Conservation (phyloP, 2,113 vertebrate genomes). For the Rhea pennata region DNA sequence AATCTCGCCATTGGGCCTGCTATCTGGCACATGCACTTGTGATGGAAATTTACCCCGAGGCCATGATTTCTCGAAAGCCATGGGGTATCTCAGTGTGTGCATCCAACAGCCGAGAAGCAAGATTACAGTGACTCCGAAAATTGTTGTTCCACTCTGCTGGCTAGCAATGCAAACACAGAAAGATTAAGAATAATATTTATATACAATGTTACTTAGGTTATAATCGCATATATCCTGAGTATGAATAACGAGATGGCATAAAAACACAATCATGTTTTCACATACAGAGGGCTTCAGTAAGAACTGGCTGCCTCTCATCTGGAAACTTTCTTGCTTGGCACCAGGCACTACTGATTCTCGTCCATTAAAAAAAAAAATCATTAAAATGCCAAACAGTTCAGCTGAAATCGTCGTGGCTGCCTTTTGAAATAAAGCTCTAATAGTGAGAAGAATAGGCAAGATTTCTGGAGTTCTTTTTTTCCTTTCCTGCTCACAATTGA, state of each 20-base stretch:
- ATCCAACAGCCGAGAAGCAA: neutral
- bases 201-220: neutral
- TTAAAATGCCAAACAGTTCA: neutral
- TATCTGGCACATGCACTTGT: neutral
- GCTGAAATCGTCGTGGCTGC: neutral
- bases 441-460: neutral
- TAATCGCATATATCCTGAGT: neutral
- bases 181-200: conserved; percentile 25
- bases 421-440: neutral
- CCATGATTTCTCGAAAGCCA: neutral
- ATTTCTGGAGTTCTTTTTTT: neutral
- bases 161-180: conserved; percentile 4
- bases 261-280: neutral
- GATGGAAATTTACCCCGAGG: conserved; percentile 27
- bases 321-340: neutral
- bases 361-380: neutral
- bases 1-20: neutral
- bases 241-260: neutral
- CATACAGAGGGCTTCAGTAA: neutral
- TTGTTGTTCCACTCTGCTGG: neutral
- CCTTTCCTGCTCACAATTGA: neutral
- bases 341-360: neutral
- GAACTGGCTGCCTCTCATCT: neutral
- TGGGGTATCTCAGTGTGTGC: neutral
- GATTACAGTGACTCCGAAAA: neutral